phyloP scores from a whole-genome alignment of 2,888 invertebrate genomes.

The Lepidochitona cinerea region DNA sequence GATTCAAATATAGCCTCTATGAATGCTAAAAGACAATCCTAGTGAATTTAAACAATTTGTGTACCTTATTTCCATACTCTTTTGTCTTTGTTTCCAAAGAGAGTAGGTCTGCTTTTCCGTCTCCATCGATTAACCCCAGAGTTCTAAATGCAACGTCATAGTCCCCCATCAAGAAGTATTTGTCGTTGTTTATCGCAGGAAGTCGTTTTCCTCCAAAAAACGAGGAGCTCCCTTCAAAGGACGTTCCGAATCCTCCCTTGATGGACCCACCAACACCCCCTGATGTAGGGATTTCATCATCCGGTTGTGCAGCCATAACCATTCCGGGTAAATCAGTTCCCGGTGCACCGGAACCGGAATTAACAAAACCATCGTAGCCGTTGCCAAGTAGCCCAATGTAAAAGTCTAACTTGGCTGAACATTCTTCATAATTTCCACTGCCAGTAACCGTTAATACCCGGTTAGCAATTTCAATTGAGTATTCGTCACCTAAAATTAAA shows the following conservation, averaged over 20 bases:
- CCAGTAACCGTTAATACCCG: neutral
- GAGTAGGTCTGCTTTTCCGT: neutral
- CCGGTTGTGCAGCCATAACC: neutral
- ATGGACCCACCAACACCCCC: neutral
- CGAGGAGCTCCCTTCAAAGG: neutral
- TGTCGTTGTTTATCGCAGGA: neutral
- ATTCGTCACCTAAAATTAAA: neutral
- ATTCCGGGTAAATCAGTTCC: neutral
- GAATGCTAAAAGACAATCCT: no score
- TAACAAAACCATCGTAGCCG: no score
- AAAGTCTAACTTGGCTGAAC: neutral
- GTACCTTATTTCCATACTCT: neutral
- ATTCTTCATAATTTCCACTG: neutral
- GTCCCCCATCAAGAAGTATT: neutral
- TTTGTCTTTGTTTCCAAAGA: neutral
- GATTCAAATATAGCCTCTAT: no score
- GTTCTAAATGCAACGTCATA: neutral
- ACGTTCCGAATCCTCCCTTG: neutral
- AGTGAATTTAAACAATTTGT: neutral
- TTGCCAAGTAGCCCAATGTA: neutral
- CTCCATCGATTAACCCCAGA: neutral
- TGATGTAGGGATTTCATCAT: neutral
- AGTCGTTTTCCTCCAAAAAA: neutral
- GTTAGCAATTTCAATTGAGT: neutral
- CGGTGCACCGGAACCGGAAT: neutral